Evolutionary conservation across 1,140 invertebrate genomes (phyloP).

Genomic region (Glossosoma conforme): DNA sequence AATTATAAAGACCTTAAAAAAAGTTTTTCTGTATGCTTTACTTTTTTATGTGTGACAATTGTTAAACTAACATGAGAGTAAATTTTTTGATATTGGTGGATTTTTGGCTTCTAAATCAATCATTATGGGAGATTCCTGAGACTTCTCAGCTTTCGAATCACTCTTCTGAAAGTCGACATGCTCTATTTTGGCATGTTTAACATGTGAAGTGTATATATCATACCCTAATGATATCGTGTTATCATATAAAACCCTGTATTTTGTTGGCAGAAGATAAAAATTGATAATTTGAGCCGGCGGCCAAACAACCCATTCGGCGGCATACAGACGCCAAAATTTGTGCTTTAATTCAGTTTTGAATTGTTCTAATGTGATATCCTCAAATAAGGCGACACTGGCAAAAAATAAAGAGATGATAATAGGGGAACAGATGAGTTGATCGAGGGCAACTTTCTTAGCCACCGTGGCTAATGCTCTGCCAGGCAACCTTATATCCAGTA

Average conservation of each 20-base stretch:
- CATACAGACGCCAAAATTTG: constrained; percentile 75
- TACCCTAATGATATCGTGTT: constrained; percentile 86
- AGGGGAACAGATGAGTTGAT: constrained; percentile 86
- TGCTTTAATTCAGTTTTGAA: constrained; percentile 67
- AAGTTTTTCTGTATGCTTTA: no score
- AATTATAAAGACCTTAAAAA: no score
- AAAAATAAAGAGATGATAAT: constrained; percentile 79
- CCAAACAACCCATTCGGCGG: constrained; percentile 78
- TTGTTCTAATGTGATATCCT: constrained; percentile 57
- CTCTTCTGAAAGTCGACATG: no score
- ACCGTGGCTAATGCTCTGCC: constrained; percentile 66
- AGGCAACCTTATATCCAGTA: constrained; percentile 63
- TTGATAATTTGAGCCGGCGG: constrained; percentile 69
- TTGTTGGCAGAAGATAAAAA: constrained; percentile 81
- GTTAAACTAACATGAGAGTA: no score
- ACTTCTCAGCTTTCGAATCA: no score
- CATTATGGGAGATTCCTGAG: no score
- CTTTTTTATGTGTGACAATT: no score
- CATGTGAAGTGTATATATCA: constrained; percentile 87
- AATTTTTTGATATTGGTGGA: no score
- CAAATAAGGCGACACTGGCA: constrained; percentile 67
- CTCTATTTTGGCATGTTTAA: constrained; percentile 61
- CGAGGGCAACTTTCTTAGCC: constrained; percentile 78
- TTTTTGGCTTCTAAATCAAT: no score
- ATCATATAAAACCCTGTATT: constrained; percentile 85